phyloP scores from a whole-genome alignment of 2,113 vertebrate species.

The Excalfactoria chinensis region DNA sequence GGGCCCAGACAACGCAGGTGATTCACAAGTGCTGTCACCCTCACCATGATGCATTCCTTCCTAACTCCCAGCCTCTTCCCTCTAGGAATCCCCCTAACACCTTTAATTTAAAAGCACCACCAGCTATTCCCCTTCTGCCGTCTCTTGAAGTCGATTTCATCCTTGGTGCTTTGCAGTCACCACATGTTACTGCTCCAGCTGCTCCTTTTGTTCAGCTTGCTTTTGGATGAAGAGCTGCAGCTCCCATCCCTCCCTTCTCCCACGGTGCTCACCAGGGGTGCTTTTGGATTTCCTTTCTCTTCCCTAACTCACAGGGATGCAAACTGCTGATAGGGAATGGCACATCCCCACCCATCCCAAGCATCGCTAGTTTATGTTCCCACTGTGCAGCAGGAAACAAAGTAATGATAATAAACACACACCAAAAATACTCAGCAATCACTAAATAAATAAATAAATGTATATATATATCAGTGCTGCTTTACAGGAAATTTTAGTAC shows the following conservation, averaged over 20 bases:
- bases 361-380: not conserved
- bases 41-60: not conserved
- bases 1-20: not conserved
- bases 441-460: too few relatives aligned
- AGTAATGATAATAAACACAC: constrained; percentile 20
- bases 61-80: not conserved
- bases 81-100: not conserved
- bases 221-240: not conserved
- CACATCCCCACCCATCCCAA: not conserved
- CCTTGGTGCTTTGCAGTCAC: not conserved
- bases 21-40: not conserved
- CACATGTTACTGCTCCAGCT: not conserved
- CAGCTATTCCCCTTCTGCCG: constrained; percentile 8
- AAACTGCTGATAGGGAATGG: not conserved
- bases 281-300: not conserved
- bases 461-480: not conserved
- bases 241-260: not conserved
- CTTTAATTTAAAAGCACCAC: constrained; percentile 31
- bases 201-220: not conserved
- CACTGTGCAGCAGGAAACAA: not conserved
- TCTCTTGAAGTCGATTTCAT: constrained; percentile 32
- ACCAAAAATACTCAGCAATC: not conserved
- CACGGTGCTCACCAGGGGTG: not conserved
- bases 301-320: not conserved
- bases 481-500: not conserved